Base-by-base conservation (phyloP, 2,797 vertebrate species). In the Tamandua tetradactyla region DNA sequence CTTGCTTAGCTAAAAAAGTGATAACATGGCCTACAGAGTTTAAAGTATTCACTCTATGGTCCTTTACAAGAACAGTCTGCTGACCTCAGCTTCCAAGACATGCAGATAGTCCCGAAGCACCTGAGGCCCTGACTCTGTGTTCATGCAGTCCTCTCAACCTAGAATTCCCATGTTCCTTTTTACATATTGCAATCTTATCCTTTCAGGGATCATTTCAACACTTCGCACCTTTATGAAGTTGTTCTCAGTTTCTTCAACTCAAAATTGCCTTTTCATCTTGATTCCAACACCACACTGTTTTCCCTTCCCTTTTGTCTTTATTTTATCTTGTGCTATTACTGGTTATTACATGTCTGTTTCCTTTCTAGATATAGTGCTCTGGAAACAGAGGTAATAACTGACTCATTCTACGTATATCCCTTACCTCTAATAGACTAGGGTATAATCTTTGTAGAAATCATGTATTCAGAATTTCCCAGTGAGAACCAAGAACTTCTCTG, bases 101-200 rank as follows among this genome's bases (percentile, higher is more conserved):
- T 27, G 14, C 2, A 5, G 5, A 25, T 30, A 37, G 13, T 4
- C 40, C 12, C 3, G 20, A 55, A 23, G 32, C 0, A 1, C 22
- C 1, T 0, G 3, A 0, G 0, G 25, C 14, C 49, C 25, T 2
- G 3, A 2, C 44, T 25, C 40, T n/a, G 10, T 17, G 13, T 3
- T 13, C 84, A 10, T 17, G 13, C 15, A 42, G 8, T 6, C 37
- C 40, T 32, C 0, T 37, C 13, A 22, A 23, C 11, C 22, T 6
- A 7, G 22, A 49, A 13, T 11, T 47, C 42, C 20, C 22, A 0
- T 32, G 49, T 42, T 72, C 14, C 15, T 68, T 27, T 57, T 42
- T 11, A 9, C 4, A 2, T 44, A 17, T 30, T n/a, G 32, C 83
- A 32, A 35, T 20, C 3, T 0, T 4, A 2, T 23, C 86, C 35